Base-by-base conservation (phyloP, 2,797 vertebrate species). In the Tadarida brasiliensis region DNA sequence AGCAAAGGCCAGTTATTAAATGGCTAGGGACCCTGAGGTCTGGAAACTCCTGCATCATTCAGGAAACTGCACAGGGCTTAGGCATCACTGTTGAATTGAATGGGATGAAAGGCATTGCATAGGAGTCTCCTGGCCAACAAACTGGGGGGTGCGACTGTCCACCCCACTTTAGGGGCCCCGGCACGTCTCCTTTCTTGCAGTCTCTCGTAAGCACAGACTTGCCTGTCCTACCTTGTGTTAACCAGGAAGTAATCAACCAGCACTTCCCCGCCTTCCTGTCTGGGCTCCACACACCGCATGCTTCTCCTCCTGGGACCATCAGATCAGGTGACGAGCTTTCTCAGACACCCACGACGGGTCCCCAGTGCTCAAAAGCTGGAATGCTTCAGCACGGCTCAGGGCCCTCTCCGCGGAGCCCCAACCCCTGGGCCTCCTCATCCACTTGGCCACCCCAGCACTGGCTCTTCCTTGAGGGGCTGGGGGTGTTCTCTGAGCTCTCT, bases 21-120 rank as follows among this genome's bases (percentile, higher is more conserved):
- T 12, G 19, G 26, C 20, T 67, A 2, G 4, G 67, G 26, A 71
- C 5, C 20, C 11, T 0, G 47, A 87, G 35, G 61, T 22, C 24
- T 14, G 47, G 77, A 65, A 68, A 44, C n/a, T 70, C 94, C 82
- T 51, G 63, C 80, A 82, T 67, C 30, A 17, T 87, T 83, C 33
- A 35, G 83, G 70, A 86, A 87, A 54, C 73, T 39, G 61, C 0
- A 47, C 30, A 1, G 7, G 65, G 83, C 44, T 22, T 15, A 20
- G 30, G 24, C 39, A 56, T 17, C 56, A 17, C 1, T 22, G 47
- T 2, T 49, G 77, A n/a, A 26, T 5, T 12, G 65, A 88, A 76
- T 16, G 16, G 9, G 78, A 14, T 73, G 74, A 78, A 82, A 92
- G 82, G 47, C 24, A 39, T 20, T 11, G 10, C 19, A 1, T 4